A percentile compares a stretch with the other conserved stretches of the same genome.
Conservation (phyloP, 1,140 invertebrate species). For the Drosophila tristis region DNA sequence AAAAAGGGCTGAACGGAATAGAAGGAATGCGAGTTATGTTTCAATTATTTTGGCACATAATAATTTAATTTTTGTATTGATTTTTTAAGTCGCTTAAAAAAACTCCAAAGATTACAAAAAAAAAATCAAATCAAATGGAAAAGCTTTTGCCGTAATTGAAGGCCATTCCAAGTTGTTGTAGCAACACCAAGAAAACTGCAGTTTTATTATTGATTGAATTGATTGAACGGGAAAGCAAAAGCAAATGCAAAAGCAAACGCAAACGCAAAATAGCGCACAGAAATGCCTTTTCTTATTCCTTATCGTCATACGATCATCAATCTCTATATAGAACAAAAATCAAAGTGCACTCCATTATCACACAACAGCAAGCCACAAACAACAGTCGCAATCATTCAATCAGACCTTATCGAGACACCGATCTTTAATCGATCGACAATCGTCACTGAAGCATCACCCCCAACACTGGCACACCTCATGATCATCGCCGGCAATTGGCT, state of each 20-base stretch:
- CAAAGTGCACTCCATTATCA: conserved; percentile 38
- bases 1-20: conserved; percentile 12
- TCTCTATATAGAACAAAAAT: conserved; percentile 43
- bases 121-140: too few species aligned
- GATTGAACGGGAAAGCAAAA: conserved; percentile 42
- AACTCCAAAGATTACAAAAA: too few species aligned
- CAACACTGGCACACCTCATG: conserved; percentile 25
- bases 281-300: conserved; percentile 78
- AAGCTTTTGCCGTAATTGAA: conserved; percentile 1
- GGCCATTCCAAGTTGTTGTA: not conserved
- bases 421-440: conserved; percentile 26
- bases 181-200: conserved; percentile 10
- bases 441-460: conserved; percentile 26
- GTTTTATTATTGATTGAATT: conserved; percentile 36
- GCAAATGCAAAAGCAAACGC: not conserved
- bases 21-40: conserved; percentile 7
- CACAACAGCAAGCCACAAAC: conserved; percentile 16
- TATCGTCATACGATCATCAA: conserved; percentile 40
- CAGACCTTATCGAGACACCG: conserved; percentile 14
- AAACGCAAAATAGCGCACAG: conserved; percentile 32
- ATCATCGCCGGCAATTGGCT: conserved; percentile 38
- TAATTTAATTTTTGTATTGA: conserved; percentile 35
- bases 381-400: conserved; percentile 21
- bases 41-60: conserved; percentile 62
- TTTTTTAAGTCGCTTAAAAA: not conserved